Evolutionary conservation across 2,888 invertebrate species (phyloP).

Genomic region (Lathronympha strigana): DNA sequence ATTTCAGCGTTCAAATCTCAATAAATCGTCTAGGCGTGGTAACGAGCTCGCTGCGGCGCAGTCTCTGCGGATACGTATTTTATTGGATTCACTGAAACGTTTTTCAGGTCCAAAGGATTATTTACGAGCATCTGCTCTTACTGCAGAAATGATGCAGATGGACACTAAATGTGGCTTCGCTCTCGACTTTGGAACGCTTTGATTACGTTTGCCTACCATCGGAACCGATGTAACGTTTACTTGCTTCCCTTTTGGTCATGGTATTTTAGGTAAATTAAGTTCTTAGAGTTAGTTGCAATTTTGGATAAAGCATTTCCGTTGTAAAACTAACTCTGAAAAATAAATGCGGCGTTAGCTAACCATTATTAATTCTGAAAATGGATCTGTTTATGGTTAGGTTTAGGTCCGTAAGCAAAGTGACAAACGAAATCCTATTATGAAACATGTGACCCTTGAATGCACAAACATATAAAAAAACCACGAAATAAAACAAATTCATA

Average conservation of each 20-base stretch:
- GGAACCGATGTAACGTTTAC: neutral
- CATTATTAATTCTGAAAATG: too few relatives aligned
- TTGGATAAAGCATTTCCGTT: too few relatives aligned
- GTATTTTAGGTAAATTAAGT: neutral
- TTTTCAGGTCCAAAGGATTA: conserved; percentile 83
- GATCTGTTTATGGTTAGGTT: too few relatives aligned
- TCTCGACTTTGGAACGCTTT: neutral
- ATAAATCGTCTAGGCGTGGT: conserved; percentile 84
- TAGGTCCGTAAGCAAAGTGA: too few relatives aligned
- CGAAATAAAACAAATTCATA: neutral
- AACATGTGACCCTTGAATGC: too few relatives aligned
- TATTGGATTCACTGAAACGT: conserved; percentile 84
- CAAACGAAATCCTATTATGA: too few relatives aligned
- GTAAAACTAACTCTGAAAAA: too few relatives aligned
- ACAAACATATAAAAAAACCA: neutral
- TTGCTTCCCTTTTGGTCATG: too few relatives aligned
- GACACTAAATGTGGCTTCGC: conserved; percentile 53
- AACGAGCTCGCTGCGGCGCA: conserved; percentile 83
- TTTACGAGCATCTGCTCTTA: conserved; percentile 80
- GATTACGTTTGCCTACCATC: neutral
- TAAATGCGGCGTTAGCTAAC: too few relatives aligned
- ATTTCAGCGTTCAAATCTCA: conserved; percentile 83
- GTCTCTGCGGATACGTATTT: conserved; percentile 84
- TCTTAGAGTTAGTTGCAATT: too few relatives aligned
- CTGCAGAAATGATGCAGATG: conserved; percentile 82